Percentiles rank a stretch among this genome's conserved stretches.
Conservation (phyloP, 2,113 vertebrate genomes). For the Pollimyrus isidori region DNA sequence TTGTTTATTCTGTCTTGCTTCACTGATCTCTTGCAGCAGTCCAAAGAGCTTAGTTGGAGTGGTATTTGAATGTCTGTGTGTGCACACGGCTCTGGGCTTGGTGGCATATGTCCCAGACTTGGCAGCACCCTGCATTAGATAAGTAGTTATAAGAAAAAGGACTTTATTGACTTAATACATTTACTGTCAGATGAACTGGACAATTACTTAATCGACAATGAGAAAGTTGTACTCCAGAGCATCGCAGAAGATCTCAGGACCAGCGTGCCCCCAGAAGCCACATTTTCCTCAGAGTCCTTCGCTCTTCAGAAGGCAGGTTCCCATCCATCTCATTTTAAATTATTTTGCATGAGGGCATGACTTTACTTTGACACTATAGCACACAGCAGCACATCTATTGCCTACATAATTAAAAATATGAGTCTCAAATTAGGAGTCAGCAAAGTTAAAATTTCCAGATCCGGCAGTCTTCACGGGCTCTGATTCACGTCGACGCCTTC, state of each 20-base stretch:
- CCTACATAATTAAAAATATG: neutral
- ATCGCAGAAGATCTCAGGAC: slow-evolving; percentile 78
- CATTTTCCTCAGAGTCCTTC: slow-evolving; percentile 66
- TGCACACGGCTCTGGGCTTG: neutral
- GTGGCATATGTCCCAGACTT: neutral
- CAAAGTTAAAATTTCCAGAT: slow-evolving; percentile 57
- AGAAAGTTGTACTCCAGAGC: slow-evolving; percentile 64
- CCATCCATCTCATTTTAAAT: neutral
- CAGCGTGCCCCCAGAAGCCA: slow-evolving; percentile 65
- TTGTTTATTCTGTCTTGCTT: neutral
- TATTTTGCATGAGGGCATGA: neutral
- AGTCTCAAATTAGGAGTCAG: neutral
- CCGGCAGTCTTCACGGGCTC: slow-evolving; percentile 58
- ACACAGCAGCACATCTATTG: neutral
- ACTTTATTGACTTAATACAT: neutral
- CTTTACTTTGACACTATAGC: neutral
- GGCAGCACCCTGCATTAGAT: neutral
- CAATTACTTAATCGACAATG: slow-evolving; percentile 68
- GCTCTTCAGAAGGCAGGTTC: slow-evolving; percentile 64
- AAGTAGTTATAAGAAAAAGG: neutral
- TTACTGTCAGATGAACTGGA: slow-evolving; percentile 72
- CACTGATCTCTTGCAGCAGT: neutral
- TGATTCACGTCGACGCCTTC: slow-evolving; percentile 80
- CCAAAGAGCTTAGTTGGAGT: neutral
- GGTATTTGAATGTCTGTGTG: neutral